Evolutionary conservation across 1,140 invertebrate species (phyloP).

Genomic region (Brachionus koreanus): DNA sequence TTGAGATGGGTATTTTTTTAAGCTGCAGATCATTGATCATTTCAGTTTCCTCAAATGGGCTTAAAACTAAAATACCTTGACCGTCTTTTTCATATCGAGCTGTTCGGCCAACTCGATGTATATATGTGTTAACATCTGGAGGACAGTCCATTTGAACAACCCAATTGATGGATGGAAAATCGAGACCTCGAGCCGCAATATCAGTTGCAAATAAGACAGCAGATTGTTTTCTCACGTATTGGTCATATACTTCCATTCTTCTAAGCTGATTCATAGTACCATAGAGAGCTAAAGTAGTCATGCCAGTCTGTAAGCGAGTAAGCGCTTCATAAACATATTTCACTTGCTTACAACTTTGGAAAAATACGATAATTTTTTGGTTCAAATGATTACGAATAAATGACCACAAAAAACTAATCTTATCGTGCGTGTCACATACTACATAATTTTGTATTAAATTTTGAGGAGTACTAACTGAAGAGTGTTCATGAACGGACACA

Average conservation of each 20-base stretch:
- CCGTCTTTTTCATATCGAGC: constrained; percentile 73
- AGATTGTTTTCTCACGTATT: constrained; percentile 80
- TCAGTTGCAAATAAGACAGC: constrained; percentile 95
- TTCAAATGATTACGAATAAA: constrained; percentile 89
- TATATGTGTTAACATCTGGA: constrained; percentile 88
- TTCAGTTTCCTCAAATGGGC: constrained; percentile 74
- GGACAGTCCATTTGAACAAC: constrained; percentile 96
- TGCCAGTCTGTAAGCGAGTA: constrained; percentile 77
- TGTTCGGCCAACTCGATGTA: constrained; percentile 92
- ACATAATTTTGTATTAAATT: constrained; percentile 70
- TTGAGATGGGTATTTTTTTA: constrained; percentile 78
- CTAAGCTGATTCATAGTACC: constrained; percentile 84
- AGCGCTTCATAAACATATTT: constrained; percentile 74
- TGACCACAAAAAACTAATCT: constrained; percentile 87
- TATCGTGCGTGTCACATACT: constrained; percentile 82
- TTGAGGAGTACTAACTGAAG: constrained; percentile 70
- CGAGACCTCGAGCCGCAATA: constrained; percentile 87
- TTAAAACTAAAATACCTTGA: constrained; percentile 77
- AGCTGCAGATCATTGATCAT: constrained; percentile 72
- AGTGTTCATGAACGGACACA: constrained; percentile 83
- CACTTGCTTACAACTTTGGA: constrained; percentile 87
- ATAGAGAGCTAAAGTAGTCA: constrained; percentile 78
- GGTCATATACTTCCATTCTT: constrained; percentile 81
- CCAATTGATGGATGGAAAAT: constrained; percentile 94
- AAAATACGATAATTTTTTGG: constrained; percentile 87